phyloP scores from a whole-genome alignment of 1,140 invertebrate genomes.

The Potamilus streckersoni region DNA sequence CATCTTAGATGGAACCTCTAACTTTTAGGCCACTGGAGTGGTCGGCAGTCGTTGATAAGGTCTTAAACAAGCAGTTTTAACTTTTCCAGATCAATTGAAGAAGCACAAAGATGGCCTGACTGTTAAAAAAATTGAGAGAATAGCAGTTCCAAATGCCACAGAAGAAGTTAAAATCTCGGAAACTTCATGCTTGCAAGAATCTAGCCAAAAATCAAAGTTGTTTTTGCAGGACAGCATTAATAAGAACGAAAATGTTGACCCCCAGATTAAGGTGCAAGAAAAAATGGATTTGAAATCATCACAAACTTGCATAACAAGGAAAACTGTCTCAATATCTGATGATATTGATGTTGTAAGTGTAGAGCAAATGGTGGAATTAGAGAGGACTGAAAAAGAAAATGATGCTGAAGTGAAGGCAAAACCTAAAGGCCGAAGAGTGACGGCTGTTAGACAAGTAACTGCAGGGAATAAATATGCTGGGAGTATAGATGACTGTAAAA shows the following conservation, averaged over 20 bases:
- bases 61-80: not conserved
- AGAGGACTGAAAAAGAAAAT: not conserved
- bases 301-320: conserved; percentile 8
- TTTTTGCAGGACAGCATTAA: not conserved
- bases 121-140: conserved; percentile 19
- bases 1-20: not conserved
- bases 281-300: not conserved
- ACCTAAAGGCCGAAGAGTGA: conserved; percentile 11
- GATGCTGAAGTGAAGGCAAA: not conserved
- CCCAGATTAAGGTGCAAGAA: not conserved
- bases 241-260: conserved; percentile 3
- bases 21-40: not conserved
- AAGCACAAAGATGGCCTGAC: conserved; percentile 11
- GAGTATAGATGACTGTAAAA: conserved; percentile 11
- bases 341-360: conserved; percentile 7
- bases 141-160: conserved; percentile 4
- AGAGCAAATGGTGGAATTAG: not conserved
- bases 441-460: conserved; percentile 16
- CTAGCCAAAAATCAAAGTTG: conserved; percentile 11
- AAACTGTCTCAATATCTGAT: conserved; percentile 12
- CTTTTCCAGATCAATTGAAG: conserved; percentile 16
- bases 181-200: conserved; percentile 7
- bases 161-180: conserved; percentile 18
- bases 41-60: not conserved
- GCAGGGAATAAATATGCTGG: conserved; percentile 6